phyloP scores from a whole-genome alignment of 2,888 invertebrate species.

The Sinelater perroti region DNA sequence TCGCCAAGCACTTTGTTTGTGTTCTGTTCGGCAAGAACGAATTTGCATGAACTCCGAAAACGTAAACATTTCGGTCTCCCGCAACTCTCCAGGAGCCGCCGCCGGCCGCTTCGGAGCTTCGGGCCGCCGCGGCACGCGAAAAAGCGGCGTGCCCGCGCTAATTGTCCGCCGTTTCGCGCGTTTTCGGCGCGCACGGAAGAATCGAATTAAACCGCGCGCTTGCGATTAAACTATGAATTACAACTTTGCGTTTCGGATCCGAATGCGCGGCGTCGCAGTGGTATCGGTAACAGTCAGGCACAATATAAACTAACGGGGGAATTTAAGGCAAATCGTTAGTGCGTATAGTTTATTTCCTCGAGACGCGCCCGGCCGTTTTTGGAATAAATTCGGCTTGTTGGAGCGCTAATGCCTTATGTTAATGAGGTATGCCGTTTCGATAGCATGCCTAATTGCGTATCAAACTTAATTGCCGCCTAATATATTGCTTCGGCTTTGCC shows the following conservation, averaged over 20 bases:
- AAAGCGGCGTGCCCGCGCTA: too few species aligned
- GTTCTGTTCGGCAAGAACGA: too few species aligned
- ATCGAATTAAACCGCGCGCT: too few species aligned
- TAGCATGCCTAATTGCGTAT: constrained; percentile 38
- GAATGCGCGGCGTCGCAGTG: constrained; percentile 34
- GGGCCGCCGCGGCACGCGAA: too few species aligned
- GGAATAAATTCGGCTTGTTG: constrained; percentile 37
- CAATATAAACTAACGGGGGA: constrained; percentile 43
- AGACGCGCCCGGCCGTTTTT: constrained; percentile 32
- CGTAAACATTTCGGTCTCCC: too few species aligned
- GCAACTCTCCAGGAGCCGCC: too few species aligned
- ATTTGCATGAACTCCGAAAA: too few species aligned
- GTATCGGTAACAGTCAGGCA: constrained; percentile 47
- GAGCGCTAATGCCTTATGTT: constrained; percentile 40
- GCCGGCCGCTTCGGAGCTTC: too few species aligned
- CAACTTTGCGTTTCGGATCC: constrained; percentile 42
- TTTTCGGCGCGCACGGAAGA: too few species aligned
- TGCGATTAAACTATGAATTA: constrained; percentile 43
- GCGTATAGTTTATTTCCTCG: constrained; percentile 38
- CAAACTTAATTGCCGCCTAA: constrained; percentile 37
- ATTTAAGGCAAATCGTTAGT: constrained; percentile 41
- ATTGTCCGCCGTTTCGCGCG: too few species aligned
- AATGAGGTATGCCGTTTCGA: constrained; percentile 38
- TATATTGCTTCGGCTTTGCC: constrained; percentile 25
- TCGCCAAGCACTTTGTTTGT: too few species aligned